Evolutionary conservation across 2,797 vertebrate genomes (phyloP).

Genomic region (Ctenopoma kingsleyae): DNA sequence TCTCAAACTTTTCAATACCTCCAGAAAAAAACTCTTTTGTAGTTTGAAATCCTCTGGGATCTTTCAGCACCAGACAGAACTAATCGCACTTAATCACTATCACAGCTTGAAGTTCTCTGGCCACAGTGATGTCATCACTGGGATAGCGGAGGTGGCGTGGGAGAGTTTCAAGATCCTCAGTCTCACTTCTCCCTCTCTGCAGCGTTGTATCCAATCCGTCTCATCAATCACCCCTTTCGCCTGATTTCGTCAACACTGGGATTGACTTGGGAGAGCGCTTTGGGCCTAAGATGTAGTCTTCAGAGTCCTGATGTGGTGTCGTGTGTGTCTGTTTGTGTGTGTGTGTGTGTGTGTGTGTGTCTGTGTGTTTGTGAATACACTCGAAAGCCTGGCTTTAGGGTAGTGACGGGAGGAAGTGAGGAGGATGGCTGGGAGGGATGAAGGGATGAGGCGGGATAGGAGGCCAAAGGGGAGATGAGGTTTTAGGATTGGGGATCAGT

Average conservation of each 20-base stretch:
- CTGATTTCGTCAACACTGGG: constrained; percentile 79
- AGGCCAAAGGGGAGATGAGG: constrained; percentile 72
- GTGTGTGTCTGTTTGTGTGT: constrained; percentile 23
- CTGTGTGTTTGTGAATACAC: constrained; percentile 44
- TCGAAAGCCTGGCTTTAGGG: constrained; percentile 68
- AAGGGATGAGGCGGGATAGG: constrained; percentile 55
- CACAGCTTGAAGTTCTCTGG: constrained; percentile 71
- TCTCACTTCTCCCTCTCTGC: constrained; percentile 76
- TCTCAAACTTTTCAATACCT: constrained; percentile 62
- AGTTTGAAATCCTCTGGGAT: constrained; percentile 62
- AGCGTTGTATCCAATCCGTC: constrained; percentile 47
- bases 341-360: constrained; percentile 26
- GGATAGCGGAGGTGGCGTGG: constrained; percentile 78
- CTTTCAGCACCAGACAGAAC: constrained; percentile 70
- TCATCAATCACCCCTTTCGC: constrained; percentile 72
- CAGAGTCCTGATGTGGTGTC: constrained; percentile 48
- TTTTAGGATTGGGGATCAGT: constrained; percentile 70
- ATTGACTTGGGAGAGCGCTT: constrained; percentile 66
- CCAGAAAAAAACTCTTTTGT: constrained; percentile 36
- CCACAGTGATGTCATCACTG: constrained; percentile 78
- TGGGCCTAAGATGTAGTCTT: constrained; percentile 62
- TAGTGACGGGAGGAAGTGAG: constrained; percentile 54
- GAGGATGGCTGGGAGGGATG: constrained; percentile 59
- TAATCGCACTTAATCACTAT: constrained; percentile 80
- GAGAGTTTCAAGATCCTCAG: constrained; percentile 72